Conservation (phyloP, 2,113 vertebrate genomes). For the Cinclus mexicanus region DNA sequence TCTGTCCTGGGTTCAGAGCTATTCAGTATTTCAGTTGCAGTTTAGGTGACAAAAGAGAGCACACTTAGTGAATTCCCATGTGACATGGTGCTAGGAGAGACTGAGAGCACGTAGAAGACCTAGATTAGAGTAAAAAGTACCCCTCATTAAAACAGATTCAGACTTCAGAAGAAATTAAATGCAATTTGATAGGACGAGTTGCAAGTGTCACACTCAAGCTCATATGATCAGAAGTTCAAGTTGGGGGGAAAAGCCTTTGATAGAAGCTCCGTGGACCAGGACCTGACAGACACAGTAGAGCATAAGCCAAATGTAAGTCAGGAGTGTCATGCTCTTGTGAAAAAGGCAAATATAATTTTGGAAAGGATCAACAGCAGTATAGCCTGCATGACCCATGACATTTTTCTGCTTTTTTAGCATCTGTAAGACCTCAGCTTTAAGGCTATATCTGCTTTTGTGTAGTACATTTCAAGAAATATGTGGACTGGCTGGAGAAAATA, state of each 20-base stretch:
- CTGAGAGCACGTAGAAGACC: not conserved
- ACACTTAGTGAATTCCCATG: not conserved
- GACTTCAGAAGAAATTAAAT: not conserved
- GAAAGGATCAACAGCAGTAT: not conserved
- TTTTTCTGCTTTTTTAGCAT: not conserved
- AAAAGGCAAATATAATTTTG: not conserved
- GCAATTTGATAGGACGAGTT: not conserved
- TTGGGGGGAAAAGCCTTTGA: not conserved
- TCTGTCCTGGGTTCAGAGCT: not conserved
- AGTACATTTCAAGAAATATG: not conserved
- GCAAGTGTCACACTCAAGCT: not conserved
- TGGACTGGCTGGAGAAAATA: not conserved
- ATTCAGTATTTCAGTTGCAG: not conserved
- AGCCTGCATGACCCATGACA: not conserved
- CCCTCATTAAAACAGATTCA: not conserved
- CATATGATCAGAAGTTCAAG: fast-evolving
- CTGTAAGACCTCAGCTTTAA: not conserved
- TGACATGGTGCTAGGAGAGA: not conserved
- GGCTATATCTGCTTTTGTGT: not conserved
- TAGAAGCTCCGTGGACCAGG: not conserved
- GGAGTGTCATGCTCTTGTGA: not conserved
- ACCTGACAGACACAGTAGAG: not conserved
- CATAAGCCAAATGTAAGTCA: not conserved
- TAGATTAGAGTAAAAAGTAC: not conserved
- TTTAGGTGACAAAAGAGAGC: not conserved